Conservation (phyloP, 1,140 invertebrate species). For the Neodiprion virginianus region DNA sequence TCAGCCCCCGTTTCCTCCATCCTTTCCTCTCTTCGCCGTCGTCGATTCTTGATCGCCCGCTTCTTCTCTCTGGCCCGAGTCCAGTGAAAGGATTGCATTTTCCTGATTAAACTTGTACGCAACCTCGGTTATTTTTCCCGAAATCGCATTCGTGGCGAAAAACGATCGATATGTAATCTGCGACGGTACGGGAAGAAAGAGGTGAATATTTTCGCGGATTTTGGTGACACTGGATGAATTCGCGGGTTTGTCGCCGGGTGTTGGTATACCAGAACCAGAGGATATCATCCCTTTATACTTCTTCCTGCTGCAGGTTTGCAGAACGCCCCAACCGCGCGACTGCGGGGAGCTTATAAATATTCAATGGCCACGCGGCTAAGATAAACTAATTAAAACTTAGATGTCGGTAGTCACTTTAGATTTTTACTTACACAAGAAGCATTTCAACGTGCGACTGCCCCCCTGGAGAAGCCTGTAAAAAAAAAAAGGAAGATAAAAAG, state of each 20-base stretch:
- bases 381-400: conserved; percentile 66
- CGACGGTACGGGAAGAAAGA: too few relatives aligned
- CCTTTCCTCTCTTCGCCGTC: conserved; percentile 20
- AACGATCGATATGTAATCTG: not conserved
- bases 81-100: conserved; percentile 14
- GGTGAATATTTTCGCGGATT: not conserved
- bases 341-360: conserved; percentile 61
- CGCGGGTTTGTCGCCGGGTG: conserved; percentile 7
- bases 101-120: conserved; percentile 16
- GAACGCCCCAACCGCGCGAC: conserved; percentile 25
- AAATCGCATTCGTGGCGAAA: conserved; percentile 21
- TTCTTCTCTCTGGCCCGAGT: not conserved
- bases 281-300: conserved; percentile 17
- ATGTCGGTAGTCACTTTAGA: conserved; percentile 65
- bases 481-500: conserved; percentile 41
- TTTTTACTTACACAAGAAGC: conserved; percentile 66
- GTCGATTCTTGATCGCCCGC: not conserved
- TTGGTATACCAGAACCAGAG: not conserved
- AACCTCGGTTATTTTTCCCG: conserved; percentile 20
- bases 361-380: conserved; percentile 64
- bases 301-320: conserved; percentile 25
- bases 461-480: conserved; percentile 26
- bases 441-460: conserved; percentile 57
- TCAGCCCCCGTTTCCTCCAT: not conserved
- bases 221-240: conserved; percentile 18